Evolutionary conservation across 2,888 invertebrate genomes (phyloP).

Genomic region (Campoplex nolae): DNA sequence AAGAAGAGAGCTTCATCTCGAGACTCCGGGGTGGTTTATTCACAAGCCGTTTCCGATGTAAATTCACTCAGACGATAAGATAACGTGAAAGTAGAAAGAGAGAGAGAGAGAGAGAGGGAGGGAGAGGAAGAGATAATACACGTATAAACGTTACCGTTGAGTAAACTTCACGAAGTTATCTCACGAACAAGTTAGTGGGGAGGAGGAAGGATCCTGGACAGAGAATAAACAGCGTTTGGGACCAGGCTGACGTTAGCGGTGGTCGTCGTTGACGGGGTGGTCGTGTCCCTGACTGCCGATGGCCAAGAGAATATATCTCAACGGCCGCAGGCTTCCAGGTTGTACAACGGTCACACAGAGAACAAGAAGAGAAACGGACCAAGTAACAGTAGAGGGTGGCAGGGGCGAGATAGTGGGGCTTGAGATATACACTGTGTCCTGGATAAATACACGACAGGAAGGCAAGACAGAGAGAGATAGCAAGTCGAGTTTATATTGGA

Average conservation of each 20-base stretch:
- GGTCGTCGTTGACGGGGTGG: constrained; percentile 45
- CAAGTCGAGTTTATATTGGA: constrained; percentile 57
- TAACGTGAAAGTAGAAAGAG: constrained; percentile 29
- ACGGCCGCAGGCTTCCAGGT: constrained; percentile 51
- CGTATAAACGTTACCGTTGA: constrained; percentile 68
- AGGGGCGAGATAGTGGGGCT: constrained; percentile 14
- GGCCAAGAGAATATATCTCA: constrained; percentile 41
- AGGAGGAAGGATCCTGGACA: constrained; percentile 38
- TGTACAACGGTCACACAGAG: constrained; percentile 35
- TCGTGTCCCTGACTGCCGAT: constrained; percentile 38
- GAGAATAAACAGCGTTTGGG: constrained; percentile 62
- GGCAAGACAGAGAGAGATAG: background rate
- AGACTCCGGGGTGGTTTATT: constrained; percentile 36
- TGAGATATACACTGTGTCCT: constrained; percentile 47
- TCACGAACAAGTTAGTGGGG: constrained; percentile 50
- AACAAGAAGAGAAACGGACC: constrained; percentile 53
- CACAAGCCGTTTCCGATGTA: constrained; percentile 63
- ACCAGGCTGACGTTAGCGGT: constrained; percentile 37
- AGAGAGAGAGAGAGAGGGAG: background rate
- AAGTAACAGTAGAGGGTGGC: constrained; percentile 19
- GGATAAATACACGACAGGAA: constrained; percentile 60
- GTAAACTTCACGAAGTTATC: constrained; percentile 68
- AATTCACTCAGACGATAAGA: constrained; percentile 64
- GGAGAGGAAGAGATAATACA: constrained; percentile 18
- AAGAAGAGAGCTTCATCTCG: constrained; percentile 31